phyloP scores from a whole-genome alignment of 2,888 invertebrate species.

The Dicycla oo region DNA sequence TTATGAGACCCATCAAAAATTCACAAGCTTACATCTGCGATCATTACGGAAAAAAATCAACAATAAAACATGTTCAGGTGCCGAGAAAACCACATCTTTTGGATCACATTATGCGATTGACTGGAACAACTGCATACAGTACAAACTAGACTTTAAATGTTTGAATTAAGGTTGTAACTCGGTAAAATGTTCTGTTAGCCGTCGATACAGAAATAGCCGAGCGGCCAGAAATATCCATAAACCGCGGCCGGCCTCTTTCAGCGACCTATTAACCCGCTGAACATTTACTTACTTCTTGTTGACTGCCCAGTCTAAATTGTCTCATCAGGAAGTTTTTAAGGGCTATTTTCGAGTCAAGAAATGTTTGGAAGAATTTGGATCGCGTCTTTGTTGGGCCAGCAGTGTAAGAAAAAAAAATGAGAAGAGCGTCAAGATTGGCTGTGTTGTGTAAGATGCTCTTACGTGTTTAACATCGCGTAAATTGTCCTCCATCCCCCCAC shows the following conservation, averaged over 20 bases:
- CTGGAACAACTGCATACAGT: slow-evolving; percentile 34
- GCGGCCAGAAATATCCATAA: slow-evolving; percentile 65
- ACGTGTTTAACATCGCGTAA: not conserved
- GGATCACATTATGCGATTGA: slow-evolving; percentile 42
- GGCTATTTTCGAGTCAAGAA: slow-evolving; percentile 32
- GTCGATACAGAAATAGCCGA: slow-evolving; percentile 60
- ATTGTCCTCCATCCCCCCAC: too few species aligned
- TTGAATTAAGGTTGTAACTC: slow-evolving; percentile 44
- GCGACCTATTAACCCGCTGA: slow-evolving; percentile 64
- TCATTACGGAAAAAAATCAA: slow-evolving; percentile 35
- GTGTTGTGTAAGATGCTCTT: slow-evolving; percentile 26
- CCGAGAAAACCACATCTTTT: slow-evolving; percentile 50
- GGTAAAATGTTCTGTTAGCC: slow-evolving; percentile 17
- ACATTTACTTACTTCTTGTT: slow-evolving; percentile 37
- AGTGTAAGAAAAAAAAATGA: slow-evolving; percentile 5
- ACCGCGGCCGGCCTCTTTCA: slow-evolving; percentile 56
- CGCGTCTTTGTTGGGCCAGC: slow-evolving; percentile 30
- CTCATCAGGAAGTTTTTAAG: slow-evolving; percentile 38
- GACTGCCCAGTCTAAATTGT: slow-evolving; percentile 34
- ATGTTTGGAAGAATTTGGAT: slow-evolving; percentile 50
- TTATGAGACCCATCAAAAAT: not conserved
- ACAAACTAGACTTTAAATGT: slow-evolving; percentile 44
- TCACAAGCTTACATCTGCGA: not conserved
- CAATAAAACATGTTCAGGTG: slow-evolving; percentile 47
- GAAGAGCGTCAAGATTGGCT: slow-evolving; percentile 24